Evolutionary conservation across 2,888 invertebrate genomes (phyloP), one percentile per base, ranked within the genome.

Genomic region (Lacanobia oleracea): DNA sequence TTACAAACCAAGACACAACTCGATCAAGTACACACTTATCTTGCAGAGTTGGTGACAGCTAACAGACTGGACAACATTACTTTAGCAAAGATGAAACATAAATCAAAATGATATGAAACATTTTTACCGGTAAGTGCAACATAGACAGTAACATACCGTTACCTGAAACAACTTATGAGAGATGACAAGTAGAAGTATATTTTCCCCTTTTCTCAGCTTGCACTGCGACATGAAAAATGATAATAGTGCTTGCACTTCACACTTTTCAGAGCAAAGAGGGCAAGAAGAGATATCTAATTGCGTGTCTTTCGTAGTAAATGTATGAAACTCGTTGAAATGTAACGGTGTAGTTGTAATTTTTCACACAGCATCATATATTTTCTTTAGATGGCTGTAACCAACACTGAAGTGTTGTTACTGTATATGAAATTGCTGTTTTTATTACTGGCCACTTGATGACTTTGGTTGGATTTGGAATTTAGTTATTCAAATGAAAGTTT

Each of bases 221-320:
- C 10, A 23, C 18, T 23, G 37, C 2, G 76, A 75, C 70, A 63
- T 76, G 77, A 77, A 68, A 81, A 59, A 77, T 81, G 50, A 65
- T 65, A 27, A 66, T 59, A 72, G 59, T 72, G 54, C 79, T 66
- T 45, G 56, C 65, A 45, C 21, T 79, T 59, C 37, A 51, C 62
- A 67, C 59, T 21, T 59, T 75, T 33, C 54, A 50, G 10, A 23
- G 40, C 23, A 69, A 45, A 54, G 12, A 18, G 33, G 14, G 40
- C 18, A 48, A 43, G 61, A 40, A 71, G 54, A 51, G 7, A 62
- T 76, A 66, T 62, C 8, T 71, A 67, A 70, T 70, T 70, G 67
- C 60, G 9, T 66, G 71, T 77, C 62, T 27, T 57, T 63, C 14
- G 6, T 50, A 45, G 48, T 40, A 76, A 70, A 67, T 68, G 67